These are phyloP conservation scores for Acromyrmex charruanus DNA, from an alignment of 1,140 invertebrate genomes.

Conservation along the genomic window DNA sequence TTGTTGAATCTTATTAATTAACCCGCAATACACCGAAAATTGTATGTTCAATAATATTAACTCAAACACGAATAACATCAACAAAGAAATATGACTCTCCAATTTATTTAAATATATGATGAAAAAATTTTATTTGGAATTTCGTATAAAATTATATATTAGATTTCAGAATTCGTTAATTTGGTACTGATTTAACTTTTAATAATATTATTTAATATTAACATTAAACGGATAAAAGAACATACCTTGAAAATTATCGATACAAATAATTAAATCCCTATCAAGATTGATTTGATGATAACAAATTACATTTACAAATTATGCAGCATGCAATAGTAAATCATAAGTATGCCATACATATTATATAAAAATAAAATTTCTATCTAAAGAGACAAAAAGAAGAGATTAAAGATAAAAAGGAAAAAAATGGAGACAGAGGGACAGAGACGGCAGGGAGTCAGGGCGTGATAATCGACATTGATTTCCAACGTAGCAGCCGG, in stretches of 20 bases:
- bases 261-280: background rate
- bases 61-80: background rate
- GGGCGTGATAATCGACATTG: slow-evolving; percentile 73
- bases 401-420: background rate
- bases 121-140: background rate
- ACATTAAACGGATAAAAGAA: background rate
- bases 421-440: slow-evolving; percentile 43
- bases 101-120: background rate
- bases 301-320: slow-evolving; percentile 7
- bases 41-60: slow-evolving; percentile 1
- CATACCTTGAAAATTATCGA: background rate
- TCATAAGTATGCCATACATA: background rate
- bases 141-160: background rate
- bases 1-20: slow-evolving; percentile 41
- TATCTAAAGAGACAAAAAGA: background rate
- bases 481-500: slow-evolving; percentile 74
- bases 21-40: background rate
- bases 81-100: background rate
- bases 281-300: background rate
- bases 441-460: slow-evolving; percentile 40
- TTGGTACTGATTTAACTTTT: background rate
- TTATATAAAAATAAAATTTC: slow-evolving; percentile 6
- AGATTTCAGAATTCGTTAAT: background rate
- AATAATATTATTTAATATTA: background rate
- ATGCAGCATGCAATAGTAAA: background rate